Evolutionary conservation across 2,113 vertebrate species (phyloP).

Genomic region (Morone chrysops): DNA sequence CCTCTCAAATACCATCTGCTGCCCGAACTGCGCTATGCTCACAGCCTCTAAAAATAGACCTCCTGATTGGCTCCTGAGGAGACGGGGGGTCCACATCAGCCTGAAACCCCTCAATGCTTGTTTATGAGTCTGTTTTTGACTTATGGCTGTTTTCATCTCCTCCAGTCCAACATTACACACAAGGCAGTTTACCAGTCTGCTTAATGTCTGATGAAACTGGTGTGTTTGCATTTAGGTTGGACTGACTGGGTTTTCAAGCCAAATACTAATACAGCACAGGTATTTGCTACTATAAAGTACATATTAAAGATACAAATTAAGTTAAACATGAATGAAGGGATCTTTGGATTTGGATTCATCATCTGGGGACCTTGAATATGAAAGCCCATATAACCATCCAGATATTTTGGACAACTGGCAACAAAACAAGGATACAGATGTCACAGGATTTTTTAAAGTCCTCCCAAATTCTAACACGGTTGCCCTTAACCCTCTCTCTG

Average conservation of each 20-base stretch:
- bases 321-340: no score
- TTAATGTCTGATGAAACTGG: conserved; percentile 6
- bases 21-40: conserved; percentile 73
- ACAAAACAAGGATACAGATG: not conserved
- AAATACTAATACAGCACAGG: not conserved
- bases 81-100: conserved; percentile 66
- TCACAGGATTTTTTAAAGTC: not conserved
- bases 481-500: not conserved
- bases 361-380: not conserved
- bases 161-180: conserved; percentile 5
- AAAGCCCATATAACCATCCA: not conserved
- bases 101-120: conserved; percentile 50
- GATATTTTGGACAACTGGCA: not conserved
- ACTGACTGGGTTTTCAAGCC: not conserved
- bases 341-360: not conserved
- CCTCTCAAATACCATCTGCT: conserved; percentile 91
- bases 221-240: not conserved
- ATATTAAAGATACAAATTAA: not conserved
- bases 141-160: conserved; percentile 50
- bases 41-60: conserved; percentile 85
- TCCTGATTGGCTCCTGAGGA: conserved; percentile 77
- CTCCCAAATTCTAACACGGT: not conserved
- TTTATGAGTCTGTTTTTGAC: conserved; percentile 41
- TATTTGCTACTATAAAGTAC: not conserved
- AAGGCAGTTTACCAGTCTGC: conserved; percentile 30